Conservation (phyloP, 2,888 invertebrate genomes). For the Siphlonurus alternatus region DNA sequence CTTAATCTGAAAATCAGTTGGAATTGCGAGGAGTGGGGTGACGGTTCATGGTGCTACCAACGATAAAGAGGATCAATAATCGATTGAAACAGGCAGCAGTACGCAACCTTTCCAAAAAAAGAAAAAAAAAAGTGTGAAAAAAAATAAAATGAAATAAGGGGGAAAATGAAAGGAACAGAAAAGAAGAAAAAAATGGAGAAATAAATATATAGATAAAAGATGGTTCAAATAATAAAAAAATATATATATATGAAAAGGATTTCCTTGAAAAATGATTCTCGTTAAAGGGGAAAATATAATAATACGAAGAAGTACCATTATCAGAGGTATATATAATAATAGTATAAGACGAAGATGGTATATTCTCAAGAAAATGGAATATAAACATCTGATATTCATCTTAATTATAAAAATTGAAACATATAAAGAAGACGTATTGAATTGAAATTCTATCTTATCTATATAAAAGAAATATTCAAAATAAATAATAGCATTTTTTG, state of each 20-base stretch:
- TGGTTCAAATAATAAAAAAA: not conserved
- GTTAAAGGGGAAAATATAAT: too few relatives aligned
- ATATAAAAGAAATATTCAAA: too few relatives aligned
- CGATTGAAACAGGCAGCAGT: not conserved
- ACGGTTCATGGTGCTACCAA: not conserved
- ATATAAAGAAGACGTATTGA: too few relatives aligned
- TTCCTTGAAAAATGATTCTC: not conserved
- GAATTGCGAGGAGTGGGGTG: not conserved
- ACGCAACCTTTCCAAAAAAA: not conserved
- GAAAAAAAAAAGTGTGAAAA: not conserved
- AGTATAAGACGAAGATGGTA: too few relatives aligned
- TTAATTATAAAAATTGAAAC: too few relatives aligned
- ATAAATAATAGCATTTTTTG: too few relatives aligned
- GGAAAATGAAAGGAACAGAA: not conserved
- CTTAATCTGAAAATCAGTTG: not conserved
- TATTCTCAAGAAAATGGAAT: too few relatives aligned
- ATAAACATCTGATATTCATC: too few relatives aligned
- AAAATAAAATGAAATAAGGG: not conserved
- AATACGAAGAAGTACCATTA: too few relatives aligned
- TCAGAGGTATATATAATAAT: too few relatives aligned
- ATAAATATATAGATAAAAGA: not conserved
- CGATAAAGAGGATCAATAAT: not conserved
- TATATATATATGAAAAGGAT: too few relatives aligned
- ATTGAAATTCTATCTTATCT: too few relatives aligned
- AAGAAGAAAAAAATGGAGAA: not conserved